Base-by-base conservation (phyloP, 2,888 invertebrate species). In the Drosophila koepferae region DNA sequence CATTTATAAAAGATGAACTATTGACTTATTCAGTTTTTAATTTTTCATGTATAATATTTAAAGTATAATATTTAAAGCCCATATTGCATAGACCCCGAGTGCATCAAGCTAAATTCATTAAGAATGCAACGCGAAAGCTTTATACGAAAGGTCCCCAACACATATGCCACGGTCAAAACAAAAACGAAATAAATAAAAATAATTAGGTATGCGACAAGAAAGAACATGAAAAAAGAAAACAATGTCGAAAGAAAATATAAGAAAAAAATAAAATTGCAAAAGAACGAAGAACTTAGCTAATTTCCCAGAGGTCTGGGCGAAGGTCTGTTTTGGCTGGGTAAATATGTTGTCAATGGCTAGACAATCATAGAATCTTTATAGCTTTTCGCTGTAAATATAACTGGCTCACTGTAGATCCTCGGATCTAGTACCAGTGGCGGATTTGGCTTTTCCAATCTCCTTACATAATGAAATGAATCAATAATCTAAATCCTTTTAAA, bases 251-350 rank as follows among this genome's bases (percentile, higher is more conserved):
- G 23, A 59, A 59, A 53, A 67, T 58, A 38, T 72, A 68, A 73
- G 56, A 65, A 63, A 56, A n/a, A 59, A 55, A 44, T 43, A 60
- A 72, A 40, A 63, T 48, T 40, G 23, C 60, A 48, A 41, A 46
- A 46, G 55, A 60, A 59, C 41, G 60, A 66, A 59, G 48, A 73
- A 31, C 71, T 54, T 51, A 63, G 70, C 64, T 81, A 74, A 74
- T 72, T 80, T 59, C 38, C 20, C 73, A 63, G 53, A 78, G 78
- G 77, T 80, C 77, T 82, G 69, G 72, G 79, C 72, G 71, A 81
- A 75, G 85, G 76, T 72, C 58, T 72, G 12, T n/a, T 31, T 38
- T 40, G 69, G 38, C 36, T 44, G 44, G 38, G 46, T n/a, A 28
- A 44, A 31, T 44, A 14, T 44, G 28, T 56, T 20, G 43, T 8